Evolutionary conservation across 1,140 invertebrate species (phyloP).

Genomic region (Calliphora vicina): DNA sequence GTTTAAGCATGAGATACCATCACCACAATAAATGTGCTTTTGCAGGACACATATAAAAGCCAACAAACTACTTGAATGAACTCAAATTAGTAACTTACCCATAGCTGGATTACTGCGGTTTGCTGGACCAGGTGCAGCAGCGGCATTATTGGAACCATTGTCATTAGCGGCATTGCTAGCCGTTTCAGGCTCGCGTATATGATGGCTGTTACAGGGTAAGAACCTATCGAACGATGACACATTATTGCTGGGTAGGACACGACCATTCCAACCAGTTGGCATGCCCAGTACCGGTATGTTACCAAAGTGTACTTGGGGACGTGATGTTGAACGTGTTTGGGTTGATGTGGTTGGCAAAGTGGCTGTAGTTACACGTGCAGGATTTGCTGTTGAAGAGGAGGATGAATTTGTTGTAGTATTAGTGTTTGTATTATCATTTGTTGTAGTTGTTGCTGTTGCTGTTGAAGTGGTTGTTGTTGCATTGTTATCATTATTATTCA

Average conservation of each 20-base stretch:
- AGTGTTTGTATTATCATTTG: slow-evolving; percentile 38
- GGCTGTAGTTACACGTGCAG: slow-evolving; percentile 69
- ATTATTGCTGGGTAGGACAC: slow-evolving; percentile 56
- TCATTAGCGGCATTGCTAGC: background rate
- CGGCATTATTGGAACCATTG: slow-evolving; percentile 4
- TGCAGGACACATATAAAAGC: background rate
- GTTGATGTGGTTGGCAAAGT: slow-evolving; percentile 74
- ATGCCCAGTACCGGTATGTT: slow-evolving; percentile 43
- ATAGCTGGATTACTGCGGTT: background rate
- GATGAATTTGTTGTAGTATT: slow-evolving; percentile 37
- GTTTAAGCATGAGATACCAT: slow-evolving; percentile 19
- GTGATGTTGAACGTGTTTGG: slow-evolving; percentile 71
- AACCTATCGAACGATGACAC: slow-evolving; percentile 61
- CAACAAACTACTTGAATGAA: no score
- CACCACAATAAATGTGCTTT: background rate
- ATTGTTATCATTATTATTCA: slow-evolving; percentile 31
- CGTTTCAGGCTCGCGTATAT: slow-evolving; percentile 54
- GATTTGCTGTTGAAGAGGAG: slow-evolving; percentile 52
- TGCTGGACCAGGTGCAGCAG: background rate
- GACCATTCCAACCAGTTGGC: slow-evolving; percentile 44
- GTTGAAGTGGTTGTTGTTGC: slow-evolving; percentile 39
- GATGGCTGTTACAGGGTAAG: slow-evolving; percentile 62
- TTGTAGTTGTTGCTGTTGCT: slow-evolving; percentile 37
- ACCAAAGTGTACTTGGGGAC: slow-evolving; percentile 71
- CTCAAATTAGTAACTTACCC: background rate